Evolutionary conservation across 2,113 vertebrate genomes (phyloP), one percentile per base, ranked within the genome.

Genomic region (Cynocephalus volans): DNA sequence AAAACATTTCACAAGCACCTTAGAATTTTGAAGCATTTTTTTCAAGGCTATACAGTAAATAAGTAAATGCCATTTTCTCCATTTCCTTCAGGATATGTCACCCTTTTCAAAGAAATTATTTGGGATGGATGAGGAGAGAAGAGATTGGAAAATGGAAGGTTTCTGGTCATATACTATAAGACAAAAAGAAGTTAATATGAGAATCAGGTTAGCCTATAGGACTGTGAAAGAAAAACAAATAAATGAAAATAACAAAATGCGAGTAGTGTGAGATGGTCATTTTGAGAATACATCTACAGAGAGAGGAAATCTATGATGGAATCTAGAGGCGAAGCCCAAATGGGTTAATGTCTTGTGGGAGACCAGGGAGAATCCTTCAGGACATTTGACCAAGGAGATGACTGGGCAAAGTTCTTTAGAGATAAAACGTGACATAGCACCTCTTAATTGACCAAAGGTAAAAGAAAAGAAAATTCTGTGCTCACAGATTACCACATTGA

Each of bases 21-120:
- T 26, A 86, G 85, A 64, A 21, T 72, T 87, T 52, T 33, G 24
- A 90, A 31, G 17, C 64, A 6, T 60, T 69, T 83, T 70, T 87
- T 48, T 72, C 5, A 81, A 77, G 76, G 31, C 36, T 70, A 79
- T 28, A 23, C 17, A 83, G n/a, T 69, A 90, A 73, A 72, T 72
- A 82, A 52, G 33, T 65, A 88, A 73, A 89, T 82, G 56, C 8
- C n/a, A 58, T 84, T 90, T 93, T 86, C 52, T 97, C 54, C 54
- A 58, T 82, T 91, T 76, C 45, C 24, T 50, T 87, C 26, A 56
- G 75, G 50, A 48, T 33, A 56, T 36, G 33, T 85, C 75, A 64
- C 28, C 21, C 80, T 72, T 77, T 86, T 70, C 88, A 94, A 95
- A 95, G 33, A 96, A 90, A 87, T 72, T 79, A 36, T 82, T 84